A percentile compares a stretch with the other conserved stretches of the same genome.
phyloP scores from a whole-genome alignment of 2,888 invertebrate species.

The Melanotus villosus region DNA sequence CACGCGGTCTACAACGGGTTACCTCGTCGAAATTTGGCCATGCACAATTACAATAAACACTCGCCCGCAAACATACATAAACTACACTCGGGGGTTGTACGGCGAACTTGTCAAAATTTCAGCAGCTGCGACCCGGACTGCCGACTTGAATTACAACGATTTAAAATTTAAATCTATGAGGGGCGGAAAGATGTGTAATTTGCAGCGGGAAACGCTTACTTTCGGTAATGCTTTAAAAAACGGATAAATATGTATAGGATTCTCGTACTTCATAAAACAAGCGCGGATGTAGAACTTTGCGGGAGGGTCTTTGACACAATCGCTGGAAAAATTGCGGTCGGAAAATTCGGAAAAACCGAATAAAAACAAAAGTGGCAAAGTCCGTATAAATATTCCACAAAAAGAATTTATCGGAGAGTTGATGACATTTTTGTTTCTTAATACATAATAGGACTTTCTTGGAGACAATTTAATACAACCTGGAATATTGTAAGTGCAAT shows the following conservation, averaged over 20 bases:
- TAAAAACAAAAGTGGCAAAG: too few species aligned
- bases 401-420: too few species aligned
- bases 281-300: too few species aligned
- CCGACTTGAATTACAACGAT: background rate
- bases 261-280: background rate
- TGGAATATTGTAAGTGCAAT: too few species aligned
- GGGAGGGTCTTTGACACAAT: too few species aligned
- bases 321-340: too few species aligned
- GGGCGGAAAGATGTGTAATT: constrained; percentile 9
- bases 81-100: background rate
- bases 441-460: too few species aligned
- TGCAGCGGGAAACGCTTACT: background rate
- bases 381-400: too few species aligned
- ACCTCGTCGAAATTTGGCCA: constrained; percentile 25
- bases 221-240: background rate
- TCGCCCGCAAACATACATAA: constrained; percentile 3
- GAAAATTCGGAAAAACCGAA: too few species aligned
- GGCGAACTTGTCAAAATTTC: constrained; percentile 5
- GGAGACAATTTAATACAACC: too few species aligned
- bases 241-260: constrained; percentile 12
- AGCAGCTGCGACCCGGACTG: background rate
- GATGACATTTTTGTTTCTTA: too few species aligned
- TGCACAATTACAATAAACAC: constrained; percentile 33
- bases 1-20: constrained; percentile 39
- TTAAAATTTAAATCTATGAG: constrained; percentile 27